A percentile compares a stretch with the other conserved stretches of the same genome.
phyloP scores from a whole-genome alignment of 2,113 vertebrate genomes.

The Chrysemys picta region DNA sequence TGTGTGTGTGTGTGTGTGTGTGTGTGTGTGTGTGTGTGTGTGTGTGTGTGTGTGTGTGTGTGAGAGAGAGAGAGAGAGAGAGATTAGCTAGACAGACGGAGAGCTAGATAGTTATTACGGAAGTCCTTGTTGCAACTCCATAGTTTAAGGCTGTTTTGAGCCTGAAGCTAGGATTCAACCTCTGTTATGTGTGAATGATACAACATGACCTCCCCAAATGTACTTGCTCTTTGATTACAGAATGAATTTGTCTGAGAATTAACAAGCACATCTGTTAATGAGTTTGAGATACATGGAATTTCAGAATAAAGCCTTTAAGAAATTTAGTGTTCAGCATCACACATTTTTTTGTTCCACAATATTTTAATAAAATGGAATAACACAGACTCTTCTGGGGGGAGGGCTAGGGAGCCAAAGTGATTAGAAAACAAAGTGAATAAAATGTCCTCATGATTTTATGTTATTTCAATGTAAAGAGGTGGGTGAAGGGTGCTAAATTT shows the following conservation, averaged over 20 bases:
- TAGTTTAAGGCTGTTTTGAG: background rate
- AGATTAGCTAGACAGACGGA: background rate
- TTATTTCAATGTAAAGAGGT: background rate
- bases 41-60: too few species aligned
- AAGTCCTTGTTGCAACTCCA: rapidly evolving
- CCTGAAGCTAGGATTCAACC: rapidly evolving
- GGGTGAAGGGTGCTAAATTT: background rate
- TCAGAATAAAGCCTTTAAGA: background rate
- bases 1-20: rapidly evolving
- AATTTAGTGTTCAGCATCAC: background rate
- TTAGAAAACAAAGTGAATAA: background rate
- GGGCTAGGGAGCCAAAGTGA: background rate
- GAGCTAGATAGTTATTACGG: background rate
- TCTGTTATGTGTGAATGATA: background rate
- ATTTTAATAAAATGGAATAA: background rate
- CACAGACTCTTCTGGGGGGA: background rate
- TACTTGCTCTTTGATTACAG: rapidly evolving
- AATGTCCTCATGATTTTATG: background rate
- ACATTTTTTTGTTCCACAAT: background rate
- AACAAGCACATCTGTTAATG: background rate
- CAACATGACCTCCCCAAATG: rapidly evolving
- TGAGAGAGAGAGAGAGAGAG: too few species aligned
- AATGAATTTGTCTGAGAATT: background rate
- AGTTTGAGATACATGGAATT: background rate
- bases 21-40: background rate